Evolutionary conservation across 2,113 vertebrate genomes (phyloP), one percentile per base, ranked within the genome.

Genomic region (Accipiter virgatus): DNA sequence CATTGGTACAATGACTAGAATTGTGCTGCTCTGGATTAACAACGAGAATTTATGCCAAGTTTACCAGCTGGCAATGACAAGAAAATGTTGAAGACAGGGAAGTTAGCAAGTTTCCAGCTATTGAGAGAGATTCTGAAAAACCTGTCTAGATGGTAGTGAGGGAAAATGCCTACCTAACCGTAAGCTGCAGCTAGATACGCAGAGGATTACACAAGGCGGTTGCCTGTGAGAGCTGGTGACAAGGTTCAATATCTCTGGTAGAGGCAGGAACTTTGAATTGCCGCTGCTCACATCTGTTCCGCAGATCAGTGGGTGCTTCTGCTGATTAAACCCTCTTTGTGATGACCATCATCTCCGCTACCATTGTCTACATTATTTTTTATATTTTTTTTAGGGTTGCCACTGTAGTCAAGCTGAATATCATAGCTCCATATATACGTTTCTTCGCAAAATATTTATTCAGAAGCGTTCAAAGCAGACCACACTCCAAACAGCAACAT

Each of bases 171-270:
- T 56, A 10, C 23, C n/a, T n/a, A 19, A 52, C 16, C 58, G 48
- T 43, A 42, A 45, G 22, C 40, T 62, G 56, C 13, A 53, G 25
- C 10, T 59, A 36, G 32, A 13, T 43, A 43, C 1, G 1, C 34
- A 40, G 23, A 70, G 59, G 10, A 34, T 8, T 40, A 17, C 27
- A 11, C 0, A 4, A 73, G 31, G 27, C 11, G 13, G 38, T n/a
- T 55, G 48, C 17, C 26, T 31, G 27, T 4, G 20, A 68, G n/a
- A 65, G 29, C 13, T 43, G 62, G 47, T 61, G 40, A 56, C 0
- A 0, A 22, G 38, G 22, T 59, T 70, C 74, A 36, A 16, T 27
- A 40, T 17, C 45, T 48, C 6, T 0, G 2, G 27, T 19, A 34
- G 13, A 43, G n/a, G 40, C 29, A 55, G 78, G 36, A 71, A 8